Evolutionary conservation across 2,113 vertebrate genomes (phyloP).

Genomic region (Lepidothrix coronata): DNA sequence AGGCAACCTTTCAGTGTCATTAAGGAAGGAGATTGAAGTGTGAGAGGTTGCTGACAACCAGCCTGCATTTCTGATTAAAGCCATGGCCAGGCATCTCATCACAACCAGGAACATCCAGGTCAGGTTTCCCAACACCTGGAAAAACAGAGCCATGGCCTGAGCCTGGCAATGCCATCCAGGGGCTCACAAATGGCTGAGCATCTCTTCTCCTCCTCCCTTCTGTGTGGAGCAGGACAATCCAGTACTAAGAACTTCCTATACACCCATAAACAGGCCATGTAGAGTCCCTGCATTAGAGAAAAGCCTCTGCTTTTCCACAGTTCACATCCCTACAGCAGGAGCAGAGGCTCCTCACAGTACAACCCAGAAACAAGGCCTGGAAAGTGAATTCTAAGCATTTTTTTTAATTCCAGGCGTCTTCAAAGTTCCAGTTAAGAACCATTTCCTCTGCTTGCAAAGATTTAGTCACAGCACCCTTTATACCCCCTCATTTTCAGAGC

Average conservation of each 20-base stretch:
- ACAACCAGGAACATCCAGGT: rapidly evolving
- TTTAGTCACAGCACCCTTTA: background rate
- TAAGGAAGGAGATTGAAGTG: background rate
- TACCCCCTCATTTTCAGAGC: background rate
- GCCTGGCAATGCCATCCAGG: background rate
- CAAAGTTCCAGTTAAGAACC: background rate
- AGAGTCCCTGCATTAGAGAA: background rate
- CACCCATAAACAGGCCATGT: background rate
- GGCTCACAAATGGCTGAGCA: background rate
- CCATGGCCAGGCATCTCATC: background rate
- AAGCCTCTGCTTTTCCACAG: background rate
- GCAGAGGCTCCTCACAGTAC: background rate
- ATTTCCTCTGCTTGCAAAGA: background rate
- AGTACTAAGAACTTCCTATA: background rate
- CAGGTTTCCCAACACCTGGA: background rate
- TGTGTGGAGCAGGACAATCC: background rate
- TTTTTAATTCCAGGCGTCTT: background rate
- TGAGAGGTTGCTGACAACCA: background rate
- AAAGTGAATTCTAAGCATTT: background rate
- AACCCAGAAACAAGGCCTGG: background rate
- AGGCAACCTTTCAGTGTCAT: background rate
- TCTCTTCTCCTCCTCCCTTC: background rate
- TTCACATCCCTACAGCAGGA: background rate
- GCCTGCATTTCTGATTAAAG: background rate
- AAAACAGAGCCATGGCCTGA: background rate